Evolutionary conservation across 2,888 invertebrate genomes (phyloP).

Genomic region (Pseudococcus viburni): DNA sequence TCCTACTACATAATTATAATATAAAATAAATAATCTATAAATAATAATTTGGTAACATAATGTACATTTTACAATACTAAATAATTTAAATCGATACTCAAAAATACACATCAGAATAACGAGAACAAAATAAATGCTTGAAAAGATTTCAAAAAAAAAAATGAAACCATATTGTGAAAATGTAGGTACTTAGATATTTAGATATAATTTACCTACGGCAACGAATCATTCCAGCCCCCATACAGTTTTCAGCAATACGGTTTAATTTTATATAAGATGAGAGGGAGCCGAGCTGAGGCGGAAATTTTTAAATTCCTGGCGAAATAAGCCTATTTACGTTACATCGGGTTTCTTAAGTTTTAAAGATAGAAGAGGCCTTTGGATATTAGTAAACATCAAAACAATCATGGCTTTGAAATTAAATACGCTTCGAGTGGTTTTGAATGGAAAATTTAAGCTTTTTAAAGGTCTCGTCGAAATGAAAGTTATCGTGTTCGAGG

Average conservation of each 20-base stretch:
- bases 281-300: background rate
- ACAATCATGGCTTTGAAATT: conserved; percentile 32
- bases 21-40: background rate
- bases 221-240: background rate
- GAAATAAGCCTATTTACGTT: conserved; percentile 19
- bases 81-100: background rate
- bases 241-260: background rate
- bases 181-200: background rate
- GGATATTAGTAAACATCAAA: conserved; percentile 18
- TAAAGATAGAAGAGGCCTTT: conserved; percentile 14
- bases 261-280: background rate
- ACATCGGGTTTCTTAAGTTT: background rate
- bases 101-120: background rate
- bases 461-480: conserved; percentile 15
- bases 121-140: conserved; percentile 42
- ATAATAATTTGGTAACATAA: conserved; percentile 47
- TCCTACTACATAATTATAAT: background rate
- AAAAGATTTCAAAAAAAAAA: background rate
- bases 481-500: conserved; percentile 33
- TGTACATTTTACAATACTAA: background rate
- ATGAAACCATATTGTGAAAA: background rate
- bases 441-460: conserved; percentile 25
- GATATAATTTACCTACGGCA: background rate
- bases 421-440: conserved; percentile 38
- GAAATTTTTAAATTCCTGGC: background rate